Conservation (phyloP, 2,113 vertebrate genomes). For the Dendropsophus ebraccatus region DNA sequence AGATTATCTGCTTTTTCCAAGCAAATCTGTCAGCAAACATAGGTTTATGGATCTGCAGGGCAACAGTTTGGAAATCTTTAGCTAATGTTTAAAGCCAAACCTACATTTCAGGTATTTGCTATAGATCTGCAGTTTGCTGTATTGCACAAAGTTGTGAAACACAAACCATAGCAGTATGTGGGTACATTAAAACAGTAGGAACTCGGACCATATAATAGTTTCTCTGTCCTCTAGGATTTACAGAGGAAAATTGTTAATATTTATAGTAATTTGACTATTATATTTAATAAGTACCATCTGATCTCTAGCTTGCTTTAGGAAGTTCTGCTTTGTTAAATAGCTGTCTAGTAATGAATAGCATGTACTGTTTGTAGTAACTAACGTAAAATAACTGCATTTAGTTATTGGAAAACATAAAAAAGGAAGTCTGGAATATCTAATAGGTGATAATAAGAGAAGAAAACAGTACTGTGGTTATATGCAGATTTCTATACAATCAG, state of each 20-base stretch:
- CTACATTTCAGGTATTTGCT: not conserved
- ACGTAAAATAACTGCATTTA: not conserved
- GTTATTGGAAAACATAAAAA: not conserved
- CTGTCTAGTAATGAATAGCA: not conserved
- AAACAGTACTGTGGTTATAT: not conserved
- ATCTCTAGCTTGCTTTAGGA: not conserved
- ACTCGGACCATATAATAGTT: not conserved
- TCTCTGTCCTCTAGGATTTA: not conserved
- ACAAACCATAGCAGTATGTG: not conserved
- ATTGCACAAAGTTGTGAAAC: not conserved
- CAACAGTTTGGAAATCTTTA: too few species aligned
- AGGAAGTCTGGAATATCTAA: conserved; percentile 21
- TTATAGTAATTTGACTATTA: not conserved
- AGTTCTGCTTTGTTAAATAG: not conserved
- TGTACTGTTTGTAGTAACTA: not conserved
- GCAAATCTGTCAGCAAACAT: too few species aligned
- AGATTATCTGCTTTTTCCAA: too few species aligned
- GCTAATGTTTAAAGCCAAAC: too few species aligned
- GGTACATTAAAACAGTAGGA: not conserved
- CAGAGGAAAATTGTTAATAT: not conserved
- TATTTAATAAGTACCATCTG: conserved; percentile 9
- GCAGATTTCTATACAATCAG: not conserved
- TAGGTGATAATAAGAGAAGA: not conserved
- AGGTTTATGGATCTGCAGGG: too few species aligned
- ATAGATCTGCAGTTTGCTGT: not conserved